Conservation (phyloP, 1,140 invertebrate species). For the Hylyphantes graminicola region DNA sequence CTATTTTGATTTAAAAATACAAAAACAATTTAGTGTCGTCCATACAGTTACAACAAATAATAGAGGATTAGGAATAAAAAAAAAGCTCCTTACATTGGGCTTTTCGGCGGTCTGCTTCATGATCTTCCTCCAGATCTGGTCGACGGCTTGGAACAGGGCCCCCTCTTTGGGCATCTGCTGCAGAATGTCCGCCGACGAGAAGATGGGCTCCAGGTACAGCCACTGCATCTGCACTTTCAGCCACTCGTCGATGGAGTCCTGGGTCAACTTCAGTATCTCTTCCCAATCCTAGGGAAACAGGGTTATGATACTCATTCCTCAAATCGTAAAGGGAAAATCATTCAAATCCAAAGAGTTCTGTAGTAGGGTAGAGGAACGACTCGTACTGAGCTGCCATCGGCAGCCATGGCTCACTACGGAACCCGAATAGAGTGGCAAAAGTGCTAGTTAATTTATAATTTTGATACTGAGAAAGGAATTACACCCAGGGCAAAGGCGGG, state of each 20-base stretch:
- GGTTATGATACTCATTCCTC: not conserved
- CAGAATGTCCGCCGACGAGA: slow-evolving; percentile 92
- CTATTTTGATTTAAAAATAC: no score
- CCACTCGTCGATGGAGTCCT: slow-evolving; percentile 87
- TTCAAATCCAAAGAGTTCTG: no score
- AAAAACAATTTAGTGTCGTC: no score
- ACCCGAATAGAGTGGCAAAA: no score
- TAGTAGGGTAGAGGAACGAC: no score
- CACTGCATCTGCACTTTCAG: slow-evolving; percentile 84
- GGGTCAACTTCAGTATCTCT: slow-evolving; percentile 79
- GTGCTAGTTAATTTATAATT: no score
- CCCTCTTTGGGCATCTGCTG: slow-evolving; percentile 94
- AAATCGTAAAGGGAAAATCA: not conserved
- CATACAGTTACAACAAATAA: no score
- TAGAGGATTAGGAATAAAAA: slow-evolving; percentile 63
- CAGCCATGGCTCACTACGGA: no score
- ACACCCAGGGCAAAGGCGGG: no score
- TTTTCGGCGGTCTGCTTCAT: slow-evolving; percentile 81
- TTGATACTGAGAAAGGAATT: no score
- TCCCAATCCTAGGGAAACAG: slow-evolving; percentile 76
- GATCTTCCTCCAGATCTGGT: slow-evolving; percentile 81
- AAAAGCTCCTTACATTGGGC: slow-evolving; percentile 79
- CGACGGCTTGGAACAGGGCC: slow-evolving; percentile 79
- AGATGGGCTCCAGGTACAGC: slow-evolving; percentile 92
- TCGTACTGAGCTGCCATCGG: no score